These are phyloP conservation scores for Charanyca ferruginea DNA, from an alignment of 2,888 invertebrate genomes.

Conservation along the genomic window DNA sequence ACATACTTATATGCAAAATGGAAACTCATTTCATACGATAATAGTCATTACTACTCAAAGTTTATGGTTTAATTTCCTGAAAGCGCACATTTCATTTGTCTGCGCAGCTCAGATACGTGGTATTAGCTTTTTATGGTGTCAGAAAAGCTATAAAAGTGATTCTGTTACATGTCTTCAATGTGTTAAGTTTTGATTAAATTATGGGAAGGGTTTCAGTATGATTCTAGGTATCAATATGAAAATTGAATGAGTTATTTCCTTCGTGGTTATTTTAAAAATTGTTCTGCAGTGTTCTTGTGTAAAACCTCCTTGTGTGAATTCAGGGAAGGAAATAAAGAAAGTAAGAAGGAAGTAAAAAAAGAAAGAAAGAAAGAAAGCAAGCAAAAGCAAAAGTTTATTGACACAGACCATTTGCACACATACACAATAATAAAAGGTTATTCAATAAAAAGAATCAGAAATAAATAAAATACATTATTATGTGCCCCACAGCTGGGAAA, in stretches of 20 bases:
- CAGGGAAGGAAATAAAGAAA: no score
- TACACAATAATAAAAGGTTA: no score
- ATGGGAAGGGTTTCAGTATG: slow-evolving; percentile 48
- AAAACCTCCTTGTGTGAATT: no score
- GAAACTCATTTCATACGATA: slow-evolving; percentile 72
- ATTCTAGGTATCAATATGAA: neutral
- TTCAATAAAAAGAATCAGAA: no score
- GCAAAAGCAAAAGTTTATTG: no score
- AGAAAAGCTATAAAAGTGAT: slow-evolving; percentile 74
- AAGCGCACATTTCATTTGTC: slow-evolving; percentile 81
- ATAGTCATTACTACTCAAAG: slow-evolving; percentile 77
- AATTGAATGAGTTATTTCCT: neutral
- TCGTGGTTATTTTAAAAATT: neutral
- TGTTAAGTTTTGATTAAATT: slow-evolving; percentile 79
- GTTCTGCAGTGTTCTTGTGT: neutral
- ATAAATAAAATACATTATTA: no score
- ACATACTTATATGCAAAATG: slow-evolving; percentile 69
- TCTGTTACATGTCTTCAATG: slow-evolving; percentile 74
- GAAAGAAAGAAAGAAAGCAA: no score
- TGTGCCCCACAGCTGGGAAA: no score
- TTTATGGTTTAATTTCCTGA: slow-evolving; percentile 90
- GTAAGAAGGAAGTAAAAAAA: no score
- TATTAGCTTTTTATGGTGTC: slow-evolving; percentile 79
- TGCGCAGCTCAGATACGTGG: slow-evolving; percentile 74
- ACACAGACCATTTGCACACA: no score